Base-by-base conservation (phyloP, 2,113 vertebrate genomes). In the Toxostoma redivivum region DNA sequence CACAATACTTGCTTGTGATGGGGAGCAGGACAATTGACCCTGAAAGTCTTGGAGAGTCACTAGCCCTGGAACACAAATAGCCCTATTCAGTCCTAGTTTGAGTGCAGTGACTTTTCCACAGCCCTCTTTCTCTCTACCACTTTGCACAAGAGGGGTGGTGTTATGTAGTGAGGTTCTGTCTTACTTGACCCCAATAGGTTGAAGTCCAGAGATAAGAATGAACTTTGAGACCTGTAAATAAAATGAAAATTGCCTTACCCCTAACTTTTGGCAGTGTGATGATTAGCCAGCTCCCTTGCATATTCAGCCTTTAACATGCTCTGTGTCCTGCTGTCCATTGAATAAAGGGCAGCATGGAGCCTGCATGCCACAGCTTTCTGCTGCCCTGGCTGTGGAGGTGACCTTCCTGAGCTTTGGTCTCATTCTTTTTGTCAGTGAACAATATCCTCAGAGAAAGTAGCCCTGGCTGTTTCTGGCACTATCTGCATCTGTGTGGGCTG, bases 191-290 rank as follows among this genome's bases (percentile, higher is more conserved):
- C 47, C 30, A 44, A 5, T 3, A 64, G 82, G 40, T 2, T 86
- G 69, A 93, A 97, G 94, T 95, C 93, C 72, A 67, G 79, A 90
- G 90, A 96, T 96, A 95, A 88, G 79, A 23, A 31, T 81, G 88
- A 94, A 93, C 95, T 95, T 95, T 67, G 87, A 90, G 56, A 56
- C 74, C 60, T 80, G 60, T 94, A 88, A 90, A 92, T 73, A 70
- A 94, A 93, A n/a, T 27, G 3, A 35, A 56, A 50, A 73, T 38
- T 78, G 42, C 33, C 65, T 95, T 50, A 18, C 53, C 6, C 6
- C 37, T 53, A 9, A 50, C 38, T 91, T 73, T 44, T 67, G 69
- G 28, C 81, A 67, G 48, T 79, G 33, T 64, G 62, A 35, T 86
- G 74, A 65, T 54, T 76, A 80, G 85, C 62, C 77, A 82, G 17